These are phyloP conservation scores for Carcina quercana DNA, from an alignment of 2,888 invertebrate species.

Conservation along the genomic window DNA sequence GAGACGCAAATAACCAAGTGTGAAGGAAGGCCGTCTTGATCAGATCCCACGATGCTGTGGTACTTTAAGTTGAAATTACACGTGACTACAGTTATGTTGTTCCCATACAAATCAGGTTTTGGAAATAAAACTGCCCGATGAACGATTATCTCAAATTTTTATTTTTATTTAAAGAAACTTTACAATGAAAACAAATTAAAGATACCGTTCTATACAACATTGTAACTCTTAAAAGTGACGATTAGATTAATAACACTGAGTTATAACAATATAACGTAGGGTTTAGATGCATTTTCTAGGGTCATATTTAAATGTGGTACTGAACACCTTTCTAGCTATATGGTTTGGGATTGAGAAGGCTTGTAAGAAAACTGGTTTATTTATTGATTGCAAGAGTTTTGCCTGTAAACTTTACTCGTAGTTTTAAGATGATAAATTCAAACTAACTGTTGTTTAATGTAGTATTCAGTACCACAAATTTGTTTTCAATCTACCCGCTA, in stretches of 20 bases:
- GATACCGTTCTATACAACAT: constrained; percentile 71
- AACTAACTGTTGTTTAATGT: too few species aligned
- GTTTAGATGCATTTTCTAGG: constrained; percentile 59
- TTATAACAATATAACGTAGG: constrained; percentile 69
- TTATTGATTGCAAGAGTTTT: too few species aligned
- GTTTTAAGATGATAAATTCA: too few species aligned
- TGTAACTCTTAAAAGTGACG: constrained; percentile 71
- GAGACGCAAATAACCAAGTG: neutral
- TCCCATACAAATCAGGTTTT: too few species aligned
- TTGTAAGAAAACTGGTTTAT: too few species aligned
- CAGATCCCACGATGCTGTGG: too few species aligned
- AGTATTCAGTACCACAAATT: constrained; percentile 47
- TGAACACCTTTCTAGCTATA: constrained; percentile 56
- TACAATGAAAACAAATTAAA: constrained; percentile 71
- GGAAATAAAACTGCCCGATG: constrained; percentile 51
- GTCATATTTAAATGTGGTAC: constrained; percentile 49
- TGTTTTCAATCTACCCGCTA: constrained; percentile 60
- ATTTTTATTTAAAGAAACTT: constrained; percentile 69
- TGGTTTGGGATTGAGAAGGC: too few species aligned
- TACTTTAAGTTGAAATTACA: too few species aligned
- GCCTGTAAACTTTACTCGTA: too few species aligned
- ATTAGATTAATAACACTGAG: constrained; percentile 71
- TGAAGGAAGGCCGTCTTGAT: too few species aligned
- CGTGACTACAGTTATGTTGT: too few species aligned
- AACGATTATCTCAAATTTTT: constrained; percentile 73